Base-by-base conservation (phyloP, 2,888 invertebrate genomes). In the Amblyjoppa fuscipennis region DNA sequence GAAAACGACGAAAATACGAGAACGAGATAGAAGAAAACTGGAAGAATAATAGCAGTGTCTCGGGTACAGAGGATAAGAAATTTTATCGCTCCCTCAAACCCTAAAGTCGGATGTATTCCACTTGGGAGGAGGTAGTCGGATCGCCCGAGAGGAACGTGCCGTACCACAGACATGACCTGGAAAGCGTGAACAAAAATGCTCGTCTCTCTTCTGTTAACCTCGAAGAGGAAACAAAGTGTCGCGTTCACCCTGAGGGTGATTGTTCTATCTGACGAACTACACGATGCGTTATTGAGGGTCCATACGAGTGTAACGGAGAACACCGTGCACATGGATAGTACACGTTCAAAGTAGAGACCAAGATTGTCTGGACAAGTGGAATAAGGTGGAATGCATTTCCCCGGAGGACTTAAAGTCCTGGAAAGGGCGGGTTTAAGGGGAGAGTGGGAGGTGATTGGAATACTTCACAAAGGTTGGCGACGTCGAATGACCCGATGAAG, bases 401-500 rank as follows among this genome's bases (percentile, higher is more conserved):
- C 66, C 38, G 51, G 76, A 38, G 76, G 38, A 34, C 31, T 25
- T 38, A 6, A 7, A 6, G 34, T 16, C 31, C 45, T 49, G 45
- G 3, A 0, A 49, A 4, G 45, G 45, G 11, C 11, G 9, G 11
- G 1, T 16, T 16, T 4, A 1, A 45, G 45, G 45, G 4, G 3
- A 3, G 45, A 49, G 16, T 3, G 45, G 13, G 4, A 16, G 45
- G 45, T 49, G 45, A 49, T 49, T 49, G 20, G 25, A 66, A 76
- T 64, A 25, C 76, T 53, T 53, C 31, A 66, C 76, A 66, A 76
- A 76, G 76, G n/a, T 66, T 53, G 66, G 53, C 66, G 25, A 38
- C 51, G 51, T 53, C 66, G 20, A 53, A 76, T 66, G 66, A 66
- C 25, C 64, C 49, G 49, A 51, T 51, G 31, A 64, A 64, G 49